Evolutionary conservation across 1,140 invertebrate genomes (phyloP).

Genomic region (Homalodisca vitripennis): DNA sequence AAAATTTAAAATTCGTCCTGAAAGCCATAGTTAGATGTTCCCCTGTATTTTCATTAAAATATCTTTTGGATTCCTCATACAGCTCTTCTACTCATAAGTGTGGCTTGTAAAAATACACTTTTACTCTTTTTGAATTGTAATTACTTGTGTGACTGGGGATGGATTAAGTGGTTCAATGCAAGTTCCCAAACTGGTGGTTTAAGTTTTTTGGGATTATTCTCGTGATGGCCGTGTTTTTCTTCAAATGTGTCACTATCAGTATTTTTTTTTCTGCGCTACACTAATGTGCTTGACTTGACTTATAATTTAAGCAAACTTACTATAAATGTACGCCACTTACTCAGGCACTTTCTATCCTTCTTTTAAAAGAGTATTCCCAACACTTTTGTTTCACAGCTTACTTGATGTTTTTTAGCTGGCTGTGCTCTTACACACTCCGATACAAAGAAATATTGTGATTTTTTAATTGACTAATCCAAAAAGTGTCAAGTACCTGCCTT

Average conservation of each 20-base stretch:
- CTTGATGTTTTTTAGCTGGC: background rate
- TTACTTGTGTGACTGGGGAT: background rate
- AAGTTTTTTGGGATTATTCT: background rate
- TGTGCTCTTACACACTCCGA: background rate
- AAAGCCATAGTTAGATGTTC: conserved; percentile 7
- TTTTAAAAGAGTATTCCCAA: background rate
- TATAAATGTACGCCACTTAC: conserved; percentile 2
- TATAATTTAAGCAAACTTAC: background rate
- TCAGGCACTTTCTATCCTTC: background rate
- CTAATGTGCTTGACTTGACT: background rate
- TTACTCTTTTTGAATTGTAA: background rate
- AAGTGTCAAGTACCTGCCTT: background rate
- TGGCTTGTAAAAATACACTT: conserved; percentile 9
- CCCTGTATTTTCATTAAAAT: conserved; percentile 12
- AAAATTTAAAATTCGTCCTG: conserved; percentile 16
- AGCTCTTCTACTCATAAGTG: background rate
- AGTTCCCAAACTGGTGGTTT: background rate
- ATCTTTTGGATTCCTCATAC: background rate
- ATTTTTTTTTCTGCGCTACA: background rate
- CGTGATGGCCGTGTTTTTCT: conserved; percentile 1
- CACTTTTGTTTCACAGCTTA: background rate
- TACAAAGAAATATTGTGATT: background rate
- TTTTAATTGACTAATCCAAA: conserved; percentile 11
- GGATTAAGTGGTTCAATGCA: conserved; percentile 3
- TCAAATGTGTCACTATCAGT: background rate